Evolutionary conservation across 2,113 vertebrate species (phyloP).

Genomic region (Nettapus auritus): DNA sequence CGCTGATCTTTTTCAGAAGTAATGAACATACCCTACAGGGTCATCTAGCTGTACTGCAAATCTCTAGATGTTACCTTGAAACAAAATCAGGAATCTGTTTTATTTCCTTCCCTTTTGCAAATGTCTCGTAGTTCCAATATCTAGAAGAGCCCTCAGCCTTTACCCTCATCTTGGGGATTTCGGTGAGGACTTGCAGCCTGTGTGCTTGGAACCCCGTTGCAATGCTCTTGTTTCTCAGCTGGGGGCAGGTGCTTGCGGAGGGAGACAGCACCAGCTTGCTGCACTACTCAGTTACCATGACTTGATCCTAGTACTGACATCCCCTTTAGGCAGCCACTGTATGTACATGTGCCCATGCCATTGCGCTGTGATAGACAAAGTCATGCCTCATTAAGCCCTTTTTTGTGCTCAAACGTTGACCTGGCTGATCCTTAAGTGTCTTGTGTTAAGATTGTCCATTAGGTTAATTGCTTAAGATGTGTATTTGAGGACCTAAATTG

Average conservation of each 20-base stretch:
- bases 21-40: not conserved
- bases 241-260: not conserved
- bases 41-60: not conserved
- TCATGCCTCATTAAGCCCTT: not conserved
- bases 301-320: not conserved
- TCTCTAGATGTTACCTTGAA: not conserved
- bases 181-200: not conserved
- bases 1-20: not conserved
- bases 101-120: not conserved
- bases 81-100: not conserved
- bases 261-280: not conserved
- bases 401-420: not conserved
- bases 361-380: not conserved
- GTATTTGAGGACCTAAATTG: not conserved
- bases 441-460: not conserved
- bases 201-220: not conserved
- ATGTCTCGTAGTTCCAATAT: not conserved
- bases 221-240: rapidly evolving
- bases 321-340: not conserved
- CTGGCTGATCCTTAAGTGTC: not conserved
- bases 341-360: no score
- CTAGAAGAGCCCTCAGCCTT: not conserved
- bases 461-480: not conserved
- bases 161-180: not conserved
- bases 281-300: not conserved